These are phyloP conservation scores for Hermodice carunculata DNA, from an alignment of 2,888 invertebrate species.

Conservation along the genomic window DNA sequence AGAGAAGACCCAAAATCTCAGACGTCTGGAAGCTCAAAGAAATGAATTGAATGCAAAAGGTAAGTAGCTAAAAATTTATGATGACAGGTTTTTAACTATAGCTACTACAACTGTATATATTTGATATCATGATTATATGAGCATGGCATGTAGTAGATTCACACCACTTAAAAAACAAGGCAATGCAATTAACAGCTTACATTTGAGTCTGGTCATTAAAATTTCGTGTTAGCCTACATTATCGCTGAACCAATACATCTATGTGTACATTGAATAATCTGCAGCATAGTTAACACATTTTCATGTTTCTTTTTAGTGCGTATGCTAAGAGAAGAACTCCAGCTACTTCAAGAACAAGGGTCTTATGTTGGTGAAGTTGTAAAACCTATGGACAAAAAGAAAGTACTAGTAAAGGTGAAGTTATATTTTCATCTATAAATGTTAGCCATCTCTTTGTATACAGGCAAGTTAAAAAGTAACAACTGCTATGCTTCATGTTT, in stretches of 20 bases:
- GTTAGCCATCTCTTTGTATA: neutral
- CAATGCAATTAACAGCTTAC: too few species aligned
- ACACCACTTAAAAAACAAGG: too few species aligned
- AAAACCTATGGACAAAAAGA: slow-evolving; percentile 99
- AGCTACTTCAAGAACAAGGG: slow-evolving; percentile 95
- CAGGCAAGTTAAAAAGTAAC: neutral
- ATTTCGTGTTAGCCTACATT: too few species aligned
- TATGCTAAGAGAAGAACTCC: slow-evolving; percentile 96
- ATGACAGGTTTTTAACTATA: too few species aligned
- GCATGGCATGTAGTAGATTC: too few species aligned
- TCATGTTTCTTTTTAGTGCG: slow-evolving; percentile 78
- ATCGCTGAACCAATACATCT: too few species aligned
- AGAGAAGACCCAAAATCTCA: slow-evolving; percentile 97
- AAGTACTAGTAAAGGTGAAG: slow-evolving; percentile 90
- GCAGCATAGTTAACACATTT: neutral
- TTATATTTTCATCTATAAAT: neutral
- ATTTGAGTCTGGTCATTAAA: too few species aligned
- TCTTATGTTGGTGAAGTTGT: slow-evolving; percentile 99
- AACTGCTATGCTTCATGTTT: too few species aligned
- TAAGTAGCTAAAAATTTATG: slow-evolving; percentile 64
- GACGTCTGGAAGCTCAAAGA: slow-evolving; percentile 96
- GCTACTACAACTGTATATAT: too few species aligned
- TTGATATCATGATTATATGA: too few species aligned
- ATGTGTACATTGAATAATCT: too few species aligned
- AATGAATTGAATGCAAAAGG: slow-evolving; percentile 99